These are phyloP conservation scores for Cephus nigrinus DNA, from an alignment of 2,888 invertebrate genomes.

Conservation along the genomic window DNA sequence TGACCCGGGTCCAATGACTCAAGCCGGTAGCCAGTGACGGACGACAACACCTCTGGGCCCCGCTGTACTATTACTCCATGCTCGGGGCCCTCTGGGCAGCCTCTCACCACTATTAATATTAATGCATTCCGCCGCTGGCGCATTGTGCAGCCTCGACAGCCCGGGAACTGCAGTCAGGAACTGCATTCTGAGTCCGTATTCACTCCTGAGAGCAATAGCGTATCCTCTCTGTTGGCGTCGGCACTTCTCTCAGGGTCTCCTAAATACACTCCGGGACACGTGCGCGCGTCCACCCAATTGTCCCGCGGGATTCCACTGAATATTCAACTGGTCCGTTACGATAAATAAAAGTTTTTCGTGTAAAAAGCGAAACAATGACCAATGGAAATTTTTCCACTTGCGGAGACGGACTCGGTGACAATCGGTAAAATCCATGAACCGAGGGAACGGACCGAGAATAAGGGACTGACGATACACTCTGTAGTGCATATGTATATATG, in stretches of 20 bases:
- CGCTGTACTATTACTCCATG: background rate
- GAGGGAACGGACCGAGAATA: no score
- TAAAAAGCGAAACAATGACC: conserved; percentile 31
- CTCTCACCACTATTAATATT: conserved; percentile 51
- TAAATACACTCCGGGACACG: conserved; percentile 1
- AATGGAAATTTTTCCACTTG: conserved; percentile 17
- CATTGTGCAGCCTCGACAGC: conserved; percentile 46
- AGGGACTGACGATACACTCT: no score
- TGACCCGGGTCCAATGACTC: no score
- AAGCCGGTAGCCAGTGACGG: no score
- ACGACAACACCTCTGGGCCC: conserved; percentile 4
- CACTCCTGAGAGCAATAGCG: conserved; percentile 11
- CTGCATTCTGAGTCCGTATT: background rate
- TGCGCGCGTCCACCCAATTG: conserved; percentile 26
- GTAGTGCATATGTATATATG: no score
- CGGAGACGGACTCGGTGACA: conserved; percentile 3
- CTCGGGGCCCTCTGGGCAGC: background rate
- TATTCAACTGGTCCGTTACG: conserved; percentile 45
- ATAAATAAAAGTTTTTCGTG: conserved; percentile 45
- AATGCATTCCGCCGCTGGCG: conserved; percentile 53
- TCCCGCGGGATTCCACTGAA: conserved; percentile 33
- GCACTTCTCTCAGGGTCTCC: conserved; percentile 5
- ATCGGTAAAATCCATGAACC: conserved; percentile 5
- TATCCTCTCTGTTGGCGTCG: conserved; percentile 11
- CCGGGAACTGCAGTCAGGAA: conserved; percentile 17